These are phyloP conservation scores for Alloscopus bannaensis DNA, from an alignment of 2,888 invertebrate genomes.

Conservation along the genomic window DNA sequence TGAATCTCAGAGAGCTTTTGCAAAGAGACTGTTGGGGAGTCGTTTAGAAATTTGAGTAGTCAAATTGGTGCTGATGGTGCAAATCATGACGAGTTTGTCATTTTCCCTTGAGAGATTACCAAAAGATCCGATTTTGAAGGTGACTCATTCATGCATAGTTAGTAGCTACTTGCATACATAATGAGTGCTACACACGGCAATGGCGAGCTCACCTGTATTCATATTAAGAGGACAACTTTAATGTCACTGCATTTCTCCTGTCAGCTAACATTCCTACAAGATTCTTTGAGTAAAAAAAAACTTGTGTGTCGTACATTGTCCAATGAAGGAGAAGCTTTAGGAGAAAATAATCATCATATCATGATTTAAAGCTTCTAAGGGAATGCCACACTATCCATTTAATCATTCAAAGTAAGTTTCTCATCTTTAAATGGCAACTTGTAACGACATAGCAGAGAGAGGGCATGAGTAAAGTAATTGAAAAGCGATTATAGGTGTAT, in stretches of 20 bases:
- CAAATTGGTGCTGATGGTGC: conserved; percentile 21
- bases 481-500: conserved; percentile 50
- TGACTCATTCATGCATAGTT: conserved; percentile 38
- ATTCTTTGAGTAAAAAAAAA: conserved; percentile 40
- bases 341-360: conserved; percentile 41
- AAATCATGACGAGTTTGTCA: conserved; percentile 55
- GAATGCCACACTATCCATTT: conserved; percentile 42
- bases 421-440: conserved; percentile 15
- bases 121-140: conserved; percentile 37
- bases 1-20: conserved; percentile 1
- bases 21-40: not conserved
- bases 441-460: not conserved
- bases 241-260: conserved; percentile 53
- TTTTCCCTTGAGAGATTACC: conserved; percentile 34
- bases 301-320: too few species aligned
- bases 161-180: conserved; percentile 6
- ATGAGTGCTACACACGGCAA: not conserved
- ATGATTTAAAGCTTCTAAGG: conserved; percentile 34
- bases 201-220: conserved; percentile 36
- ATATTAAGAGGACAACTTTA: conserved; percentile 53
- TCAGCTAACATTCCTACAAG: conserved; percentile 53
- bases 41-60: conserved; percentile 32
- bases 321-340: conserved; percentile 34
- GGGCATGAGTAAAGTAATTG: conserved; percentile 36
- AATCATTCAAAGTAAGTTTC: conserved; percentile 43